Percentiles rank a stretch among this genome's conserved stretches.
These are phyloP conservation scores for Trachemys scripta DNA, from an alignment of 2,113 vertebrate species.

Conservation along the genomic window DNA sequence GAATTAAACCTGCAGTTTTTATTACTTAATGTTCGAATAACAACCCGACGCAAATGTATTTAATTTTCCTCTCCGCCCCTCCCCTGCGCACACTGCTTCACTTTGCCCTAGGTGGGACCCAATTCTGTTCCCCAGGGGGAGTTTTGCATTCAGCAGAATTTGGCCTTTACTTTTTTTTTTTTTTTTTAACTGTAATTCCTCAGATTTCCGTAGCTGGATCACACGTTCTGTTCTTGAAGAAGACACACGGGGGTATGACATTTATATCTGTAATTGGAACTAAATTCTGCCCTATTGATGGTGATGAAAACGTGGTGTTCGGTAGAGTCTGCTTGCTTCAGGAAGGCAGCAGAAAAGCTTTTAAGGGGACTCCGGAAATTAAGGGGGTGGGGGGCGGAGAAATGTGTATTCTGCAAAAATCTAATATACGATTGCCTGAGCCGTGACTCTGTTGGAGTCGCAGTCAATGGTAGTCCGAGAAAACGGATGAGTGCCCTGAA, in stretches of 20 bases:
- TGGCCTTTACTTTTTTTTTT: background rate
- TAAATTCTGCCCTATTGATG: background rate
- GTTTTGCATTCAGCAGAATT: background rate
- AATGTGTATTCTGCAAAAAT: rapidly evolving
- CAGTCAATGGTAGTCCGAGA: rapidly evolving
- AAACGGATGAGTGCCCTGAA: background rate
- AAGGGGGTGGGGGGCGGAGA: rapidly evolving
- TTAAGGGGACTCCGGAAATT: background rate
- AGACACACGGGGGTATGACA: rapidly evolving
- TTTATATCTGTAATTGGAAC: background rate
- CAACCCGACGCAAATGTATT: background rate
- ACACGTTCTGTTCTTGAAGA: background rate
- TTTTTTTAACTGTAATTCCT: background rate
- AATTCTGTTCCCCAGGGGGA: background rate
- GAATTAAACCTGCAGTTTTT: slow-evolving; percentile 59
- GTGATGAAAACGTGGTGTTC: background rate
- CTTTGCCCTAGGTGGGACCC: background rate
- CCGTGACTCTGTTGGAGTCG: background rate
- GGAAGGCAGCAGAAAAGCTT: background rate
- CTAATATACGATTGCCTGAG: rapidly evolving
- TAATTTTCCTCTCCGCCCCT: background rate
- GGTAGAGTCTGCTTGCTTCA: background rate
- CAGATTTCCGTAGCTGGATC: rapidly evolving
- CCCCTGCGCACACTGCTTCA: background rate
- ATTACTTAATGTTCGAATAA: slow-evolving; percentile 25